Evolutionary conservation across 2,113 vertebrate genomes (phyloP).

Genomic region (Azemiops feae): DNA sequence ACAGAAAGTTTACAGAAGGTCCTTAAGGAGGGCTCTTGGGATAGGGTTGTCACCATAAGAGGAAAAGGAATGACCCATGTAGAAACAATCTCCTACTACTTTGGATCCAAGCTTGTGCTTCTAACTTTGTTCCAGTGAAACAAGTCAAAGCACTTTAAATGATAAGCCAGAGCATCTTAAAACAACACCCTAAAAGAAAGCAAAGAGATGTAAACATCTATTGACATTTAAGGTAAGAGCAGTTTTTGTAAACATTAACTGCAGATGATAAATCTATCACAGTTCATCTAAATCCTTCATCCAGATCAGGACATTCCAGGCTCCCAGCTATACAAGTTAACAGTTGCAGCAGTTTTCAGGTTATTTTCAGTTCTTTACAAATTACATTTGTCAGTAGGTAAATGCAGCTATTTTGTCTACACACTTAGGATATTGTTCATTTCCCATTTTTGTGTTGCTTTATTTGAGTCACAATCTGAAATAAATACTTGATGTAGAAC

Average conservation of each 20-base stretch:
- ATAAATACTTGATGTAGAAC: slow-evolving; percentile 93
- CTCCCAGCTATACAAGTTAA: slow-evolving; percentile 70
- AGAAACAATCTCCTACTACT: neutral
- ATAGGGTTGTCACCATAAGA: neutral
- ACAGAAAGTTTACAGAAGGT: neutral
- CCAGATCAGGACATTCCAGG: slow-evolving; percentile 61
- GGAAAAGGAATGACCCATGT: neutral
- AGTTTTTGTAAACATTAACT: slow-evolving; percentile 85
- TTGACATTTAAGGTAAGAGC: slow-evolving; percentile 83
- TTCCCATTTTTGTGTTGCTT: slow-evolving; percentile 94
- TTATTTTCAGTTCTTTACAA: slow-evolving; percentile 69
- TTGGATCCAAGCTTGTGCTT: slow-evolving; percentile 49
- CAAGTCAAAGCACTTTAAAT: slow-evolving; percentile 72
- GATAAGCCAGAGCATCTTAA: slow-evolving; percentile 65
- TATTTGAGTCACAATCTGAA: slow-evolving; percentile 87
- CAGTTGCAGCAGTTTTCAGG: slow-evolving; percentile 81
- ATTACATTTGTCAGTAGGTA: slow-evolving; percentile 61
- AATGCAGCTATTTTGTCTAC: slow-evolving; percentile 67
- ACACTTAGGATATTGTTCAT: slow-evolving; percentile 97
- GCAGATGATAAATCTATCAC: slow-evolving; percentile 75
- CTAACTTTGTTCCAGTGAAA: slow-evolving; percentile 65
- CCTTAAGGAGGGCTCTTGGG: neutral
- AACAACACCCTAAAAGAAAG: slow-evolving; percentile 66
- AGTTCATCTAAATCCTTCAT: slow-evolving; percentile 74
- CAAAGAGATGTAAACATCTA: slow-evolving; percentile 83